Base-by-base conservation (phyloP, 2,113 vertebrate species). In the Crypturellus undulatus region DNA sequence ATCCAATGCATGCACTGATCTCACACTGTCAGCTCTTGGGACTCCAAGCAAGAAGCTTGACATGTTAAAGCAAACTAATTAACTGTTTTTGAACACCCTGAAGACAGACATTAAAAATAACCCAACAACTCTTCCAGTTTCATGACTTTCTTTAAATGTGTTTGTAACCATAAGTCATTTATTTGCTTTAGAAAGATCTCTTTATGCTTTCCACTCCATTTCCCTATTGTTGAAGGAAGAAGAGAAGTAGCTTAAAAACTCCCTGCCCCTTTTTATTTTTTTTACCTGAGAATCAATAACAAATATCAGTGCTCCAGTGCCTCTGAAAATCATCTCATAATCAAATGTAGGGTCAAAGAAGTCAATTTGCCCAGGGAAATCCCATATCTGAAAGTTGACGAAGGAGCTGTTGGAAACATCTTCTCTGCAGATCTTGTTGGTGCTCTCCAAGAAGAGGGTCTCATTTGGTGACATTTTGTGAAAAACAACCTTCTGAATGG, bases 401-500 rank as follows among this genome's bases (percentile, higher is more conserved):
- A 99, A 99, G 91, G 99, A 99, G 96, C 98, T 99, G 96, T 98
- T 99, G 98, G 99, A 99, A 60, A 99, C 98, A 22, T 99, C 99
- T 56, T 99, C 99, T 72, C 98, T 97, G 96, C 98, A 99, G 96
- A 99, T 99, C 97, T 99, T 99, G 96, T 99, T 99, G 28, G 99
- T 99, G 92, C 99, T 99, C 95, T 99, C 99, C 97, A 99, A 92
- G 96, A 99, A 99, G 6, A 99, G 98, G 0, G 99, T 99, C 95
- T 99, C 99, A 21, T 98, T 99, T 40, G 99, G 99, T 0, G 99
- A 99, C 99, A 99, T 99, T 96, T 99, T 99, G 97, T 99, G 99
- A 97, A 99, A 99, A 78, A 99, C 99, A 79, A 99, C 98, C 97
- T 99, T 99, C 98, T 99, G 99, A 95, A 99, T 99, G 45, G 99